phyloP scores from a whole-genome alignment of 2,113 vertebrate genomes.

The Parotia lawesii region DNA sequence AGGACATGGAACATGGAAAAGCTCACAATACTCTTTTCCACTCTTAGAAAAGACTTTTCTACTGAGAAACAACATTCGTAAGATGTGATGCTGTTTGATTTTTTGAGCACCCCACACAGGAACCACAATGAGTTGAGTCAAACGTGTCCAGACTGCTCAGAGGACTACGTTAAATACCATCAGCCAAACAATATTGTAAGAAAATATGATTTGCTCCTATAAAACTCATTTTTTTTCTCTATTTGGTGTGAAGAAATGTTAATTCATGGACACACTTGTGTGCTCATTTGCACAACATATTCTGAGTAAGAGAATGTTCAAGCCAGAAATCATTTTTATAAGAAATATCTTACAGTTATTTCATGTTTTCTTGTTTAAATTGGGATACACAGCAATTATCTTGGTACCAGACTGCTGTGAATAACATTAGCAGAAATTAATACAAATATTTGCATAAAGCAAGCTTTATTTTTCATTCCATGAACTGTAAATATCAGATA shows the following conservation, averaged over 20 bases:
- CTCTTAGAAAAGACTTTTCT: not conserved
- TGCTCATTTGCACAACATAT: not conserved
- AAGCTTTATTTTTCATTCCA: not conserved
- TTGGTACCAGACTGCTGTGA: not conserved
- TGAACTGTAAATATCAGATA: slow-evolving; percentile 8
- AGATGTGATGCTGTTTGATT: not conserved
- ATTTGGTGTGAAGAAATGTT: not conserved
- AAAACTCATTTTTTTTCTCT: not conserved
- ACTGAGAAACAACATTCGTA: not conserved
- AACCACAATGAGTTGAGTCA: not conserved
- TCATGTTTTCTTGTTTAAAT: not conserved
- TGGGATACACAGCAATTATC: not conserved
- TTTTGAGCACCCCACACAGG: not conserved
- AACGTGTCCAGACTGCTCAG: not conserved
- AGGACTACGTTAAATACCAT: not conserved
- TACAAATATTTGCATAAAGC: not conserved
- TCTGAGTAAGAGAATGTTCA: not conserved
- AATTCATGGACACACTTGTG: not conserved
- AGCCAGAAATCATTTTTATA: not conserved
- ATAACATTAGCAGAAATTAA: not conserved
- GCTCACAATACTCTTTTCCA: not conserved
- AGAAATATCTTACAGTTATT: not conserved
- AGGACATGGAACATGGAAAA: not conserved
- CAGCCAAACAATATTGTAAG: not conserved
- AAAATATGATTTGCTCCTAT: not conserved